phyloP scores from a whole-genome alignment of 1,140 invertebrate species.

The Cheumatopsyche charites region DNA sequence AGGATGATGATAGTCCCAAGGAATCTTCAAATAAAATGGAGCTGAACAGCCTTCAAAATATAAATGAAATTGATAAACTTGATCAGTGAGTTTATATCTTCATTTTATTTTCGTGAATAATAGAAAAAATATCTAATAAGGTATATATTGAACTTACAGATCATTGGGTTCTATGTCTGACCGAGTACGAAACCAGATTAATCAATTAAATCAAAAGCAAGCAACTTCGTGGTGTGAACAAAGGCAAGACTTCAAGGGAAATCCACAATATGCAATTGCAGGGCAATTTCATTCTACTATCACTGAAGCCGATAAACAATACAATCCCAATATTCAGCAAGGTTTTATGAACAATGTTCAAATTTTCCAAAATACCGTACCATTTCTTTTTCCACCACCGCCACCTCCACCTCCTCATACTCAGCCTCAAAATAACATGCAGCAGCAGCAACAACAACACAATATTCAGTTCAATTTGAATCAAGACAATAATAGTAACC shows the following conservation, averaged over 20 bases:
- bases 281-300: slow-evolving; percentile 39
- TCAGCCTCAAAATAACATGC: slow-evolving; percentile 31
- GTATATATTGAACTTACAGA: background rate
- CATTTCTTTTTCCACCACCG: slow-evolving; percentile 43
- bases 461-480: slow-evolving; percentile 39
- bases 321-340: slow-evolving; percentile 40
- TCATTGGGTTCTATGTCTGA: background rate
- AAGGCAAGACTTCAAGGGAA: slow-evolving; percentile 24
- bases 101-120: too few species aligned
- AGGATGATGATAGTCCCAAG: background rate
- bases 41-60: background rate
- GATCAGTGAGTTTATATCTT: slow-evolving; percentile 18
- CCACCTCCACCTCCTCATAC: slow-evolving; percentile 39
- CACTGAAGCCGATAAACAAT: slow-evolving; percentile 32
- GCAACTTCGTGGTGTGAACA: slow-evolving; percentile 29
- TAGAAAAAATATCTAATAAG: background rate
- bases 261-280: slow-evolving; percentile 34
- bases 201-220: slow-evolving; percentile 29
- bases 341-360: slow-evolving; percentile 35
- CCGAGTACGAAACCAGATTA: background rate
- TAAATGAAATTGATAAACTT: slow-evolving; percentile 10
- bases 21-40: slow-evolving; percentile 17
- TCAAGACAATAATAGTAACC: slow-evolving; percentile 25
- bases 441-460: slow-evolving; percentile 33
- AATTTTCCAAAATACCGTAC: slow-evolving; percentile 43